These are phyloP conservation scores for Heterohyrax brucei DNA, from an alignment of 2,797 vertebrate species.

Conservation along the genomic window DNA sequence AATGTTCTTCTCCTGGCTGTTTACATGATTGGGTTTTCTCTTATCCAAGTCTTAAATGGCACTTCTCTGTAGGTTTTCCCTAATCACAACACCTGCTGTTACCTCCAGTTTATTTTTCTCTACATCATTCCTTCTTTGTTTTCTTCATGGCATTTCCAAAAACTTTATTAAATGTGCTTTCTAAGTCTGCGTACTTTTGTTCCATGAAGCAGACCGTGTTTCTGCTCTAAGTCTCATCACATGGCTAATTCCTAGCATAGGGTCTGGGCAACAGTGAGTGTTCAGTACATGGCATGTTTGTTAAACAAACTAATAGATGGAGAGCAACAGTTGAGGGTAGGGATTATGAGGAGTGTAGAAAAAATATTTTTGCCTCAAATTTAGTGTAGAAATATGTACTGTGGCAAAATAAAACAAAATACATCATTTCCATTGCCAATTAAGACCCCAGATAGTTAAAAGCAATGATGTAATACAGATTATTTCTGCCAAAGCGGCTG, in stretches of 20 bases:
- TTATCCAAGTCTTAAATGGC: neutral
- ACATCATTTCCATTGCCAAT: constrained; percentile 25
- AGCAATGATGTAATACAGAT: neutral
- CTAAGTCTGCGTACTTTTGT: neutral
- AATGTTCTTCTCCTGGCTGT: neutral
- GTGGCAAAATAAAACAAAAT: constrained; percentile 7
- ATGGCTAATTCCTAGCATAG: neutral
- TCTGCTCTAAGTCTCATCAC: neutral
- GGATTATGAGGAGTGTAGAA: neutral
- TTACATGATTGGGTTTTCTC: neutral
- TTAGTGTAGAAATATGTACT: neutral
- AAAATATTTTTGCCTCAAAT: constrained; percentile 18
- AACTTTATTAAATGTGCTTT: constrained; percentile 31
- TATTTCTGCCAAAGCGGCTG: neutral
- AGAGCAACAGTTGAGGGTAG: neutral
- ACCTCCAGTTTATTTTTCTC: neutral
- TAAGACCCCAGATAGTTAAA: constrained; percentile 19
- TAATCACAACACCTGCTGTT: neutral
- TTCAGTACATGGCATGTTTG: neutral
- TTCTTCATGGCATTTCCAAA: neutral
- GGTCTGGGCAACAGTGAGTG: neutral
- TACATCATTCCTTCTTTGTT: neutral
- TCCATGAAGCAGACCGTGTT: neutral
- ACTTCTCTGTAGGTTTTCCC: neutral
- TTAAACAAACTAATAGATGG: neutral